Evolutionary conservation across 2,113 vertebrate species (phyloP), one percentile per base, ranked within the genome.

Genomic region (Hassar affinis): DNA sequence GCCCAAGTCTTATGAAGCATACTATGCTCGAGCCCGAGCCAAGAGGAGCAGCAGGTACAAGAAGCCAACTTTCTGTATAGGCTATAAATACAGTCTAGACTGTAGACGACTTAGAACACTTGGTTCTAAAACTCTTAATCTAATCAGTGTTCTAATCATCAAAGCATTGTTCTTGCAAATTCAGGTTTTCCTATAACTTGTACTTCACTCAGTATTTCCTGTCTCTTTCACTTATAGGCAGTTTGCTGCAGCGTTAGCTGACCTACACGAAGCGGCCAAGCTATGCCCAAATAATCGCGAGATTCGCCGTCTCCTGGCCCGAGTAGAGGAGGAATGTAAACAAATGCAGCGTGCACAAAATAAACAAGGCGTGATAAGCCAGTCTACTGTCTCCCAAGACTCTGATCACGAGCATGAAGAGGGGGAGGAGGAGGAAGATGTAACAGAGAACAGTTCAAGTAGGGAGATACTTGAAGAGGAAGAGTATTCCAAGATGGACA

Each of bases 1-100:
- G 90, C 96, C 98, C 69, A 98, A 95, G 88, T 99, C 96, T 79
- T 98, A 98, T 0, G 98, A 99, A 93, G 98, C 97, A 12, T 98
- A 96, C 90, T 99, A 99, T 0, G 98, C 98, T 18, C 94, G 98
- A 47, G 98, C 98, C 6, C 93, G 98, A 90, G 98, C 98, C 3
- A 99, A 99, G 91, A 95, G 98, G 80, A 99, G 96, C 92, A 99
- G 98, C 97, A 98, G 98, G 98, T 99, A 95, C 90, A 79, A 79
- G n/a, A 49, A 30, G 85, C 72, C 20, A 54, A 30, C 30, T 45
- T 56, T 42, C 57, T 83, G 6, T 52, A 51, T 8, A 66, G n/a
- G 6, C 47, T n/a, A 52, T 54, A 33, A 33, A 51, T 71, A 49
- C 38, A 52, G 81, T 79, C 79, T 57, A 56, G 25, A 45, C 54